phyloP scores from a whole-genome alignment of 2,888 invertebrate genomes.

The Catocala sponsa region DNA sequence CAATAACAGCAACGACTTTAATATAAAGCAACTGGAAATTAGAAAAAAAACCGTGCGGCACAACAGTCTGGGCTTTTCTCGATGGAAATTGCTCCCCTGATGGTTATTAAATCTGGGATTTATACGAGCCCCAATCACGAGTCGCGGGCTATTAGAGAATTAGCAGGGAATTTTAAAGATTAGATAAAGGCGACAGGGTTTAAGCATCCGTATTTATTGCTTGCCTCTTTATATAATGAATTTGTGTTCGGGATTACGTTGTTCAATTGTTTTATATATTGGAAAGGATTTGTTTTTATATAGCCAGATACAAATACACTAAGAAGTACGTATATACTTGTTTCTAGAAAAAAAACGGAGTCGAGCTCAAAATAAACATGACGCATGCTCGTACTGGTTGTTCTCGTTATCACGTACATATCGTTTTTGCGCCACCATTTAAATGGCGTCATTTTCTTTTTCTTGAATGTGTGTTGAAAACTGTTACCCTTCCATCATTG shows the following conservation, averaged over 20 bases:
- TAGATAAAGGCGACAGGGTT: conserved; percentile 25
- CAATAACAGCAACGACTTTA: conserved; percentile 58
- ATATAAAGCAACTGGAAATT: conserved; percentile 65
- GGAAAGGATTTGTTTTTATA: background rate
- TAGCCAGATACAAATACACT: no score
- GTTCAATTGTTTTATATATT: background rate
- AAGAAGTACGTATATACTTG: no score
- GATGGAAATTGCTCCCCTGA: conserved; percentile 60
- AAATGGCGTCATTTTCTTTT: no score
- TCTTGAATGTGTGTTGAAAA: no score
- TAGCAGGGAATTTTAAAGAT: conserved; percentile 49
- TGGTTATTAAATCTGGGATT: conserved; percentile 67
- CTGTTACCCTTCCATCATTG: no score
- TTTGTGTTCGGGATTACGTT: conserved; percentile 3
- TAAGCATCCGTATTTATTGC: conserved; percentile 28
- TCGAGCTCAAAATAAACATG: no score
- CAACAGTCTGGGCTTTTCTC: conserved; percentile 46
- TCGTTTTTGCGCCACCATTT: no score
- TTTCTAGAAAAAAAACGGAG: no score
- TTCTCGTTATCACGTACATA: no score
- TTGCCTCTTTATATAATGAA: conserved; percentile 4
- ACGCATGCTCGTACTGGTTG: no score
- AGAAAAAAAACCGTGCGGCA: conserved; percentile 52
- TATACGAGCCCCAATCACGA: conserved; percentile 55
- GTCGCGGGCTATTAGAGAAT: conserved; percentile 58